These are phyloP conservation scores for Frankliniella fusca DNA, from an alignment of 2,888 invertebrate species.

Conservation along the genomic window DNA sequence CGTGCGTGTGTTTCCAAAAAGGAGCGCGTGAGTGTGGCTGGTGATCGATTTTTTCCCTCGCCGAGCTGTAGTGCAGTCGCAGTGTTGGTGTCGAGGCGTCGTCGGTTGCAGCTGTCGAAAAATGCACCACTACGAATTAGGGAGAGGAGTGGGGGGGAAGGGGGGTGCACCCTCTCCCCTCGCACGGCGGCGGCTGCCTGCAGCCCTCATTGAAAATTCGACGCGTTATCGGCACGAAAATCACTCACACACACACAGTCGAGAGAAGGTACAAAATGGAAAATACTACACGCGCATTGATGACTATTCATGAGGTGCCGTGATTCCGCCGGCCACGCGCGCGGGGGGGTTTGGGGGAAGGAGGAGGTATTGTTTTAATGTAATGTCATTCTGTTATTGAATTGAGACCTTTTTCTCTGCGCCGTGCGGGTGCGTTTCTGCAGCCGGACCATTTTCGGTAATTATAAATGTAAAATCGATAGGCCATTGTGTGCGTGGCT, in stretches of 20 bases:
- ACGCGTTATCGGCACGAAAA: conserved; percentile 22
- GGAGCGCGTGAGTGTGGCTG: not conserved
- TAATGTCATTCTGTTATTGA: not conserved
- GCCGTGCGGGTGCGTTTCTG: not conserved
- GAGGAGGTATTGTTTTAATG: not conserved
- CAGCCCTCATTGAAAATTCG: conserved; percentile 19
- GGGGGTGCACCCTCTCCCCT: conserved; percentile 9
- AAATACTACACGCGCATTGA: conserved; percentile 6
- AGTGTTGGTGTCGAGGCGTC: not conserved
- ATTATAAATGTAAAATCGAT: conserved; percentile 10
- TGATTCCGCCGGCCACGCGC: not conserved
- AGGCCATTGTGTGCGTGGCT: not conserved
- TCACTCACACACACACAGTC: conserved; percentile 4
- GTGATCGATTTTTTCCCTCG: conserved; percentile 23
- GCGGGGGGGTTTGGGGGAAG: not conserved
- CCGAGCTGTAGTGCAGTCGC: not conserved
- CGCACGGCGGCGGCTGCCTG: not conserved
- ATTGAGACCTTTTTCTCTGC: not conserved
- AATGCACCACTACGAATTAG: not conserved
- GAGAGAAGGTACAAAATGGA: conserved; percentile 21
- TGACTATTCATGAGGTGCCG: conserved; percentile 22
- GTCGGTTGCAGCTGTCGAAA: conserved; percentile 16
- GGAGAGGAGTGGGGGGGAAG: not conserved
- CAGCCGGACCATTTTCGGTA: not conserved
- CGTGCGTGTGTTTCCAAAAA: not conserved